Evolutionary conservation across 2,888 invertebrate species (phyloP).

Genomic region (Spodoptera exigua): DNA sequence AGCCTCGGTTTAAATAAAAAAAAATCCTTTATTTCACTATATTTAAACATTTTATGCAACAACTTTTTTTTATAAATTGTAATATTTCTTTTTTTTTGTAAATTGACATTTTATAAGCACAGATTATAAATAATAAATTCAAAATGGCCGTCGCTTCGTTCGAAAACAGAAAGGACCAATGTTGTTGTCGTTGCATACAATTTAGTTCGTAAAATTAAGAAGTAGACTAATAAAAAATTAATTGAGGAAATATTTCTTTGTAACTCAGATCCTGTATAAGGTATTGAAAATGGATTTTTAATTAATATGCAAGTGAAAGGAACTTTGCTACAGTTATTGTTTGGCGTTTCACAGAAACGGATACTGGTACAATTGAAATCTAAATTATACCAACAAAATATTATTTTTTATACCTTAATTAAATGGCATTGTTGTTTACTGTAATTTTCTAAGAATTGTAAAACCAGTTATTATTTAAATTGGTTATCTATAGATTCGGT

Average conservation of each 20-base stretch:
- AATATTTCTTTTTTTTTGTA: background rate
- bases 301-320: slow-evolving; percentile 49
- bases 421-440: background rate
- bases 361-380: background rate
- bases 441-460: background rate
- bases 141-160: slow-evolving; percentile 36
- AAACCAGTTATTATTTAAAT: slow-evolving; percentile 10
- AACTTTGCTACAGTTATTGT: slow-evolving; percentile 16
- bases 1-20: no score
- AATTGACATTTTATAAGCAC: slow-evolving; percentile 17
- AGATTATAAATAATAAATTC: slow-evolving; percentile 33
- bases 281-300: slow-evolving; percentile 37
- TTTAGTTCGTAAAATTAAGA: slow-evolving; percentile 37
- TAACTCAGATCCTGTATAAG: slow-evolving; percentile 22
- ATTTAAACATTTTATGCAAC: no score
- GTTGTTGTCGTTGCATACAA: slow-evolving; percentile 22
- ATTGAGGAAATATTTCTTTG: slow-evolving; percentile 58
- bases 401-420: background rate
- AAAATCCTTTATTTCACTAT: no score
- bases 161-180: slow-evolving; percentile 30
- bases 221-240: slow-evolving; percentile 38
- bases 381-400: slow-evolving; percentile 1
- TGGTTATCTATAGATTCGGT: no score
- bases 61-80: no score
- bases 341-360: slow-evolving; percentile 17